Percentiles rank a stretch among this genome's conserved stretches.
phyloP scores from a whole-genome alignment of 2,797 vertebrate genomes.

The Echeneis naucrates region DNA sequence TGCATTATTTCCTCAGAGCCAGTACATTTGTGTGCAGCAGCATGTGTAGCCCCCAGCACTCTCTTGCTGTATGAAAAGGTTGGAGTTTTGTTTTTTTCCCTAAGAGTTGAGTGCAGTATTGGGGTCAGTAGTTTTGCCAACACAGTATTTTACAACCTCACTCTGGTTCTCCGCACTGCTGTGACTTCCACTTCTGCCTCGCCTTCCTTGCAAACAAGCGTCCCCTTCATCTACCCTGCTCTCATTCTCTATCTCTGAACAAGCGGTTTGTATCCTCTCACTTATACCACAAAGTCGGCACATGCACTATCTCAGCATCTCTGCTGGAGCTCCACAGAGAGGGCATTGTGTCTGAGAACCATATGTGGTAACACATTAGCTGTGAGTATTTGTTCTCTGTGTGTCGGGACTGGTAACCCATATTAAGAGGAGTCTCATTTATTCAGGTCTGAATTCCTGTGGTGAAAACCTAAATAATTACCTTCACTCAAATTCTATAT shows the following conservation, averaged over 20 bases:
- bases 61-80: slow-evolving; percentile 49
- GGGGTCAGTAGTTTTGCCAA: slow-evolving; percentile 78
- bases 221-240: slow-evolving; percentile 59
- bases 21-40: slow-evolving; percentile 36
- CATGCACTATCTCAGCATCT: slow-evolving; percentile 70
- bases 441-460: not conserved
- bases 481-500: not conserved
- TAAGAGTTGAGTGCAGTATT: slow-evolving; percentile 69
- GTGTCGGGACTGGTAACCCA: not conserved
- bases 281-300: slow-evolving; percentile 72
- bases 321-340: slow-evolving; percentile 37
- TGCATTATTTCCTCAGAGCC: slow-evolving; percentile 31
- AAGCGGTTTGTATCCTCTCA: slow-evolving; percentile 65
- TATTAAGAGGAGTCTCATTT: not conserved
- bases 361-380: slow-evolving; percentile 1
- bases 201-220: slow-evolving; percentile 62
- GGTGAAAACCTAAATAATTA: not conserved
- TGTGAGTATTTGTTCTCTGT: slow-evolving; percentile 20
- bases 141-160: slow-evolving; percentile 68
- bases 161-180: slow-evolving; percentile 60
- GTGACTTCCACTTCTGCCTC: slow-evolving; percentile 64
- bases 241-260: slow-evolving; percentile 72
- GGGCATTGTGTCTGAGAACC: slow-evolving; percentile 29
- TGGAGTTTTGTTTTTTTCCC: slow-evolving; percentile 33
- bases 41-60: slow-evolving; percentile 40